These are phyloP conservation scores for Xenopus borealis DNA, from an alignment of 2,113 vertebrate species.

Conservation along the genomic window DNA sequence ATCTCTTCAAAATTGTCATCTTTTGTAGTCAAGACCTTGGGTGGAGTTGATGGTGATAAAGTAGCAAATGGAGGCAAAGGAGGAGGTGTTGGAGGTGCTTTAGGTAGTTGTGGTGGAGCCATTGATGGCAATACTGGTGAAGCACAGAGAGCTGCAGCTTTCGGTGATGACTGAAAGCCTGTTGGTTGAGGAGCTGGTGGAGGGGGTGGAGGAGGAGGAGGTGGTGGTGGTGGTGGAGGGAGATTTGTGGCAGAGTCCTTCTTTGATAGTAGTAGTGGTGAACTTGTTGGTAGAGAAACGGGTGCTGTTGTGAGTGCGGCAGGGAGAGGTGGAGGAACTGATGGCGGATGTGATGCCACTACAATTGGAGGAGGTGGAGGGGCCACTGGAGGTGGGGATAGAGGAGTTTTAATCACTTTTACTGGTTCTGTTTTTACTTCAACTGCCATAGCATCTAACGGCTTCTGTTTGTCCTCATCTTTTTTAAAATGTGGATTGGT, in stretches of 20 bases:
- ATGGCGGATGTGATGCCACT: constrained; percentile 11
- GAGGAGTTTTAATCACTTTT: not conserved
- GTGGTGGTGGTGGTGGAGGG: not conserved
- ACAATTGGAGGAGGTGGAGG: constrained; percentile 30
- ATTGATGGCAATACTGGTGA: not conserved
- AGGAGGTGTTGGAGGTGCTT: constrained; percentile 28
- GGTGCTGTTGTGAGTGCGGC: not conserved
- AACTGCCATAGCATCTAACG: not conserved
- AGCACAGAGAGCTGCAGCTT: not conserved
- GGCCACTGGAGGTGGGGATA: constrained; percentile 23
- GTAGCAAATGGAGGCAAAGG: not conserved
- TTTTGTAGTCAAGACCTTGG: constrained; percentile 40
- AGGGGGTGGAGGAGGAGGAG: not conserved
- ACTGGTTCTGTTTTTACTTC: not conserved
- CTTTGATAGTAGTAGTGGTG: constrained; percentile 30
- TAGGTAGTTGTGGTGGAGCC: constrained; percentile 15
- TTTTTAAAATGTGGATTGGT: not conserved
- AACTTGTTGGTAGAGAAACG: not conserved
- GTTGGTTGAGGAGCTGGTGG: accelerated
- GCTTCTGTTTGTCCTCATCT: not conserved
- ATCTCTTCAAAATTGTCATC: constrained; percentile 18
- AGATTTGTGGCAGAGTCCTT: not conserved
- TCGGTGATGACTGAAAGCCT: accelerated
- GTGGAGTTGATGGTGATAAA: accelerated
- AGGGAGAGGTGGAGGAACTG: constrained; percentile 39